Evolutionary conservation across 2,888 invertebrate species (phyloP).

Genomic region (Caenorhabditis sp.): DNA sequence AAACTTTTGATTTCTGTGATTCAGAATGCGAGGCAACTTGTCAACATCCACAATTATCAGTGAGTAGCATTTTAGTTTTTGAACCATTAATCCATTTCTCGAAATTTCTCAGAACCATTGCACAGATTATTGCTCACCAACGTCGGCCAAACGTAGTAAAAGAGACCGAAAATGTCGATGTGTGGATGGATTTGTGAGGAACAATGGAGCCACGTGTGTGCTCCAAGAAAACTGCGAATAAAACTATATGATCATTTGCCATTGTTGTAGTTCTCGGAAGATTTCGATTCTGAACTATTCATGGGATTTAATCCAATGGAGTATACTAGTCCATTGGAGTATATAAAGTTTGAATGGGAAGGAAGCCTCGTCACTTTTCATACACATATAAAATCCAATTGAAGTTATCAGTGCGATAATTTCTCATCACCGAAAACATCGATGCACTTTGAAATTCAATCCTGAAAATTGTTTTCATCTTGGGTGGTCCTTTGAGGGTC

Average conservation of each 20-base stretch:
- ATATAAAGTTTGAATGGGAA: neutral
- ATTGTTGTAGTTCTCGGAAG: conserved; percentile 5
- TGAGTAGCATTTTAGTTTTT: neutral
- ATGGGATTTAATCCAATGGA: neutral
- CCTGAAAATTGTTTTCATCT: neutral
- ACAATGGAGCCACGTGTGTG: conserved; percentile 2
- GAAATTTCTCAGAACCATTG: neutral
- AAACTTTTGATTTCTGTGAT: neutral
- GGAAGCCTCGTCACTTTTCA: neutral
- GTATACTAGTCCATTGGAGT: neutral
- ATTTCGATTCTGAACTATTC: neutral
- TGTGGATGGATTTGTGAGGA: neutral
- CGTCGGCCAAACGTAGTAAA: neutral
- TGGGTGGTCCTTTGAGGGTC: neutral
- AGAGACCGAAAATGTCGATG: neutral
- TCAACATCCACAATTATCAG: neutral
- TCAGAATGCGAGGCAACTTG: neutral
- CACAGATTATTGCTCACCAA: conserved; percentile 3
- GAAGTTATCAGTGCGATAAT: neutral
- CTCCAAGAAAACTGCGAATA: neutral
- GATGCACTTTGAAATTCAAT: neutral
- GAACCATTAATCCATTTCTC: conserved; percentile 3
- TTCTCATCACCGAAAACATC: neutral
- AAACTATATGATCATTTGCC: neutral
- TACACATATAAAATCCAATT: too few species aligned